Percentiles rank a stretch among this genome's conserved stretches.
These are phyloP conservation scores for Palaemon carinicauda DNA, from an alignment of 1,140 invertebrate genomes.

Conservation along the genomic window DNA sequence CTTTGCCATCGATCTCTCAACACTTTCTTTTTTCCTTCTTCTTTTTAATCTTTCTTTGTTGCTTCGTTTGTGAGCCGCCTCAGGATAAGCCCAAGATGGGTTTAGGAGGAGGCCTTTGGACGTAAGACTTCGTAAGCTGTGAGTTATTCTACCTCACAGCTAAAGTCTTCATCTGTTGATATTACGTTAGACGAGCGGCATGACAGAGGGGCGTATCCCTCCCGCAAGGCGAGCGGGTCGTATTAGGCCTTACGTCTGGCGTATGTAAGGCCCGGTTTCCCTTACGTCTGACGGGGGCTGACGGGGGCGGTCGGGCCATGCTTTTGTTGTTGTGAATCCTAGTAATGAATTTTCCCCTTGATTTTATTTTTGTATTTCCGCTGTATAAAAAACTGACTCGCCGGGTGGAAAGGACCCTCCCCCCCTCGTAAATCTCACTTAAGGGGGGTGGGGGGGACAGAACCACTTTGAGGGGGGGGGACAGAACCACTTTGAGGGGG, in stretches of 20 bases:
- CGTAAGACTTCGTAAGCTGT: too few species aligned
- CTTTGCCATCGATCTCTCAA: not conserved
- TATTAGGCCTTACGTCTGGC: not conserved
- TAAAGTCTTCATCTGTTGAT: slow-evolving; percentile 49
- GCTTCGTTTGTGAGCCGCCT: too few species aligned
- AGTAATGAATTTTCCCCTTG: slow-evolving; percentile 58
- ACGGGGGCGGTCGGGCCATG: not conserved
- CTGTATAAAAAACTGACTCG: slow-evolving; percentile 44
- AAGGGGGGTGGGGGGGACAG: too few species aligned
- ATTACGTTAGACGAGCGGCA: slow-evolving; percentile 48
- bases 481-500: too few species aligned
- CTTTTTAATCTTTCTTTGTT: not conserved
- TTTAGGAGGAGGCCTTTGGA: too few species aligned
- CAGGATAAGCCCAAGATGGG: too few species aligned
- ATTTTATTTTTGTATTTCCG: slow-evolving; percentile 57
- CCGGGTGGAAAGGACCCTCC: slow-evolving; percentile 22
- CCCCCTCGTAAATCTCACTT: too few species aligned
- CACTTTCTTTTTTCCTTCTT: not conserved
- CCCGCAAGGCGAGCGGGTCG: too few species aligned
- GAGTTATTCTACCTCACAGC: slow-evolving; percentile 4
- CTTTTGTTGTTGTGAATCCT: slow-evolving; percentile 57
- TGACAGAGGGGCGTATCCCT: slow-evolving; percentile 3
- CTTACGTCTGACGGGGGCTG: not conserved
- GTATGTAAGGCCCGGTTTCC: not conserved
- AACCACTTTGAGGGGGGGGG: too few species aligned